Percentiles rank a stretch among this genome's conserved stretches.
phyloP scores from a whole-genome alignment of 2,113 vertebrate genomes.

The Pionites leucogaster region DNA sequence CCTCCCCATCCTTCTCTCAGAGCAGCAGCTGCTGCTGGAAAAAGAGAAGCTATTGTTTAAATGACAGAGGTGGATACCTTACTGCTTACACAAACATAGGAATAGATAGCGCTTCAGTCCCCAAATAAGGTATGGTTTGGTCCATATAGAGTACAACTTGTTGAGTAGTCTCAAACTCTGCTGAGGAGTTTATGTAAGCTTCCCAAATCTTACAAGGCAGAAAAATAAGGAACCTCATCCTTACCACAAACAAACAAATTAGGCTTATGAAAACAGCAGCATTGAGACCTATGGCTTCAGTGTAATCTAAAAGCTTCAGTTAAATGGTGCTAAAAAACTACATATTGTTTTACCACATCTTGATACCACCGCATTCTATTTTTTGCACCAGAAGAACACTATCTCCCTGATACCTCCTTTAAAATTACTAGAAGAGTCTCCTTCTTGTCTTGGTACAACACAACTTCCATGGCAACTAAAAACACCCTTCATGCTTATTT shows the following conservation, averaged over 20 bases:
- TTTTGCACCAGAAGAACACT: not conserved
- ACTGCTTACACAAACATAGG: not conserved
- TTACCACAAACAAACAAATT: not conserved
- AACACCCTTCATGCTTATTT: not conserved
- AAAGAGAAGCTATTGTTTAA: constrained; percentile 1
- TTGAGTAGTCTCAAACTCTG: not conserved
- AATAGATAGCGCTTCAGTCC: not conserved
- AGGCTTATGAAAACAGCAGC: not conserved
- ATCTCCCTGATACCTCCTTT: not conserved
- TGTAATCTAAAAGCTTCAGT: not conserved
- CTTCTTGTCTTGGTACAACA: not conserved
- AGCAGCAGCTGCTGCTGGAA: not conserved
- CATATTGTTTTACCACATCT: not conserved
- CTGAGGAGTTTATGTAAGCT: not conserved
- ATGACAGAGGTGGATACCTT: not conserved
- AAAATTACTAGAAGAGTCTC: not conserved
- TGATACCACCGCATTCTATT: not conserved
- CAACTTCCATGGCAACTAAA: not conserved
- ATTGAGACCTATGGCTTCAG: not conserved
- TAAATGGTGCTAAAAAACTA: not conserved
- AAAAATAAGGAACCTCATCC: not conserved
- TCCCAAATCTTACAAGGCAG: not conserved
- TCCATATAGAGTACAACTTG: not conserved
- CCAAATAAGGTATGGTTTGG: not conserved
- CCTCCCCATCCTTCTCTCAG: not conserved